Evolutionary conservation across 2,888 invertebrate species (phyloP).

Genomic region (Drosophila monieri): DNA sequence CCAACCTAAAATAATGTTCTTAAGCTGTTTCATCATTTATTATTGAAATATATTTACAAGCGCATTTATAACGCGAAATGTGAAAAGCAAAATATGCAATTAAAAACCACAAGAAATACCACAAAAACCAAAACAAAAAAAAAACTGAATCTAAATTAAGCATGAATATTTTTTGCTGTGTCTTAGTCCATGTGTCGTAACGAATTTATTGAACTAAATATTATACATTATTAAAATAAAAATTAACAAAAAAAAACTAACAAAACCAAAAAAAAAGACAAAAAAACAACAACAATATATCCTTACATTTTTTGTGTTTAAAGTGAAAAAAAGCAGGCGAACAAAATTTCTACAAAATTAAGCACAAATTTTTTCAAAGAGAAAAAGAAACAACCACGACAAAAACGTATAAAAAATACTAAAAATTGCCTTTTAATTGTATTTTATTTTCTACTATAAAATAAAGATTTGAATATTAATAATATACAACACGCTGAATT

Average conservation of each 20-base stretch:
- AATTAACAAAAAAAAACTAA: conserved; percentile 33
- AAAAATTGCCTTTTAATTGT: conserved; percentile 76
- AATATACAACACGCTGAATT: conserved; percentile 40
- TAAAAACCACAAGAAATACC: conserved; percentile 28
- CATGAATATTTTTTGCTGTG: conserved; percentile 83
- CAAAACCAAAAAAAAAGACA: conserved; percentile 28
- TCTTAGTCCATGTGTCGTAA: conserved; percentile 84
- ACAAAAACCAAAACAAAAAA: conserved; percentile 23
- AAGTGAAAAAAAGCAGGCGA: conserved; percentile 49
- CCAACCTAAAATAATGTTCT: conserved; percentile 34
- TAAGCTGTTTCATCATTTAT: conserved; percentile 71
- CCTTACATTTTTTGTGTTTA: conserved; percentile 32
- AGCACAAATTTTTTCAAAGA: conserved; percentile 71
- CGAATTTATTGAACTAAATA: conserved; percentile 82
- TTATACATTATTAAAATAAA: conserved; percentile 47
- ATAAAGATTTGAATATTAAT: conserved; percentile 33
- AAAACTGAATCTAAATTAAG: conserved; percentile 65
- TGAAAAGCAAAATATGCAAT: conserved; percentile 50
- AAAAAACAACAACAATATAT: conserved; percentile 24
- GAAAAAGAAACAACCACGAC: conserved; percentile 7
- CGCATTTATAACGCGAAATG: conserved; percentile 59
- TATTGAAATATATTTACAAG: conserved; percentile 75
- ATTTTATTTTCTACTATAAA: conserved; percentile 71
- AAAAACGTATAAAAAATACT: conserved; percentile 14
- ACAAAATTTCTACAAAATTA: conserved; percentile 69